A percentile compares a stretch with the other conserved stretches of the same genome.
These are phyloP conservation scores for Patiria pectinifera DNA, from an alignment of 53 echinoderm and acorn worm genomes.

Conservation along the genomic window DNA sequence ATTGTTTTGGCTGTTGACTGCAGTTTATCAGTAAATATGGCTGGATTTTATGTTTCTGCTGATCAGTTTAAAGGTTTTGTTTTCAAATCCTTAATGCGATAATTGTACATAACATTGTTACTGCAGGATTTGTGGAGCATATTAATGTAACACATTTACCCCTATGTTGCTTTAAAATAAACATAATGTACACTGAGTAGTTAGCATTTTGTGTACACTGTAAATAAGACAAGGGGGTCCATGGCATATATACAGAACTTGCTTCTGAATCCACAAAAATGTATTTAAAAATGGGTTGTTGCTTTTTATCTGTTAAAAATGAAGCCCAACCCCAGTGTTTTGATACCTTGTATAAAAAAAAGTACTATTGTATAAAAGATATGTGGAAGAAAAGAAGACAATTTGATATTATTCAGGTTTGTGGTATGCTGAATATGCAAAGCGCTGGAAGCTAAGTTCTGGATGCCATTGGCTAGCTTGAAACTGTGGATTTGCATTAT, in stretches of 20 bases:
- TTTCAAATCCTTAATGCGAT: conserved; percentile 9
- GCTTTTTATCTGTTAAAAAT: conserved; percentile 56
- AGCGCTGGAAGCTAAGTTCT: conserved; percentile 67
- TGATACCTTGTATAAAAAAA: conserved; percentile 67
- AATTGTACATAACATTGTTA: conserved; percentile 52
- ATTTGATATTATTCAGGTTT: conserved; percentile 58
- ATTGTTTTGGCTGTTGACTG: not conserved
- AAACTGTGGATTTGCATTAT: conserved; percentile 53
- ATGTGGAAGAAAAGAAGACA: conserved; percentile 46
- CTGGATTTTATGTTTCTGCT: conserved; percentile 13
- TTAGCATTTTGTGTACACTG: not conserved
- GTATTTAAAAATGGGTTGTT: conserved; percentile 31
- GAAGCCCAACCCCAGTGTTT: conserved; percentile 48
- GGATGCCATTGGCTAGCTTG: conserved; percentile 63
- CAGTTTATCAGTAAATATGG: not conserved
- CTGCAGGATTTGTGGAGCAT: not conserved
- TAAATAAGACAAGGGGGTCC: conserved; percentile 42
- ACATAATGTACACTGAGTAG: conserved; percentile 2
- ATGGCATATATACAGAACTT: conserved; percentile 39
- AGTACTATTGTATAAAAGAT: conserved; percentile 61
- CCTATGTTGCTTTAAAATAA: conserved; percentile 33
- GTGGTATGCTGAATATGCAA: conserved; percentile 65
- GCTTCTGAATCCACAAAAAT: conserved; percentile 24
- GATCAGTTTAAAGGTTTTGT: not conserved
- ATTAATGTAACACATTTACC: conserved; percentile 43